Evolutionary conservation across 2,113 vertebrate species (phyloP).

Genomic region (Callopanchax toddi): DNA sequence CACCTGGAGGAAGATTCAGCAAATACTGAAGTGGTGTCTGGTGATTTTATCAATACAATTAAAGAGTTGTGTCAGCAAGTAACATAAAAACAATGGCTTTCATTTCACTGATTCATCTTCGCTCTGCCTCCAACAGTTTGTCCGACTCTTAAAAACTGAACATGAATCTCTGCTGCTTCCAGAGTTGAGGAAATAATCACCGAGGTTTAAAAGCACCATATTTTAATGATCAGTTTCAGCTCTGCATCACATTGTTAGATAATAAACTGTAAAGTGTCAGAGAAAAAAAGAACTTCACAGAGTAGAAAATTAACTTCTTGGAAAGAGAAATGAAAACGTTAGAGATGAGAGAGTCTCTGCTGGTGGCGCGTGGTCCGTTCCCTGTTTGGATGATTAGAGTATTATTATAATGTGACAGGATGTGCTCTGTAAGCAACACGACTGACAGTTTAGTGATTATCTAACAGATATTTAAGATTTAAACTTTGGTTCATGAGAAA

Average conservation of each 20-base stretch:
- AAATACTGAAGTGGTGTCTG: conserved; percentile 55
- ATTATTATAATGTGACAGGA: background rate
- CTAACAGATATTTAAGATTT: too few species aligned
- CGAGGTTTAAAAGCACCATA: background rate
- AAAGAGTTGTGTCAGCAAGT: too few species aligned
- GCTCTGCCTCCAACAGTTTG: conserved; percentile 1
- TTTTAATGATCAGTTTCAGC: conserved; percentile 17
- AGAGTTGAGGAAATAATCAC: too few species aligned
- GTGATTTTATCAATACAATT: too few species aligned
- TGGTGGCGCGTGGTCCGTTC: conserved; percentile 13
- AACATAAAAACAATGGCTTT: too few species aligned
- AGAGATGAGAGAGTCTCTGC: conserved; percentile 1
- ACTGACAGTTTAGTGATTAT: background rate
- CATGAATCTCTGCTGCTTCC: too few species aligned
- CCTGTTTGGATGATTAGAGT: conserved; percentile 6
- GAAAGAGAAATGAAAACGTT: conserved; percentile 11
- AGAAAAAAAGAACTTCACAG: background rate
- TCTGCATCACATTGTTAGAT: conserved; percentile 36
- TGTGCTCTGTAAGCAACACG: conserved; percentile 39
- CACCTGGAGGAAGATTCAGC: conserved; percentile 35
- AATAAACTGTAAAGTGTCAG: conserved; percentile 1
- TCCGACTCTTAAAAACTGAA: conserved; percentile 1
- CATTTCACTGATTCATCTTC: conserved; percentile 33
- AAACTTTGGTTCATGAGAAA: too few species aligned
- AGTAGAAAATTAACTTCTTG: background rate